Base-by-base conservation (phyloP, 2,797 vertebrate species). In the Vultur gryphus region DNA sequence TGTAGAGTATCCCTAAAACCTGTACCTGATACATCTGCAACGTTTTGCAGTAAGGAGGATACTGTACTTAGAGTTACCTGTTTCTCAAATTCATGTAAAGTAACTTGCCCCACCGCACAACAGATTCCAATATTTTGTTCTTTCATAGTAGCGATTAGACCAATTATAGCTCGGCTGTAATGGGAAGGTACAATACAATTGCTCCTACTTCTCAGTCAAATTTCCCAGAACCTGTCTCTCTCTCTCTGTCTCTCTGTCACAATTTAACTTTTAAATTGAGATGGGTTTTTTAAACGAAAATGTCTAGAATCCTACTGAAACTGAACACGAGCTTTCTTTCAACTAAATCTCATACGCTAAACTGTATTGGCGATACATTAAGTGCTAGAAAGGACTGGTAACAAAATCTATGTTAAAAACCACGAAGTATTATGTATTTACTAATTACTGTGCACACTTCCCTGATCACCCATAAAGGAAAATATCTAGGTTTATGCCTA, bases 251-350 rank as follows among this genome's bases (percentile, higher is more conserved):
- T 95, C 67, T 93, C 96, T 95, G 90, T 95, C 88, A 96, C 65
- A 93, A 95, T 94, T 87, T 95, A 84, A 95, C 92, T 95, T 95
- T 89, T 75, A 96, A 94, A 96, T 92, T 62, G 76, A 95, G 92
- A 80, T 88, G 65, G 4, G 7, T 49, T 87, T 94, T 94, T 88
- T 1, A 93, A 96, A 82, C 0, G 1, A 95, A 97, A 97, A 89
- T 91, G 93, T 62, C 90, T 92, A 87, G 52, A 92, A 94, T 89
- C 69, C 28, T 69, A 62, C 71, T 92, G 86, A 95, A 95, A 92
- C n/a, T 64, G 61, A 90, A 77, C 44, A 69, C 1, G 2, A 78
- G 82, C 79, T 81, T 97, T 57, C 91, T 94, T 94, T 96, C 82
- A 90, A 70, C 78, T 78, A 31, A 70, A 54, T 91, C 48, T 95